Evolutionary conservation across 2,888 invertebrate genomes (phyloP).

Genomic region (Pandemis heparana): DNA sequence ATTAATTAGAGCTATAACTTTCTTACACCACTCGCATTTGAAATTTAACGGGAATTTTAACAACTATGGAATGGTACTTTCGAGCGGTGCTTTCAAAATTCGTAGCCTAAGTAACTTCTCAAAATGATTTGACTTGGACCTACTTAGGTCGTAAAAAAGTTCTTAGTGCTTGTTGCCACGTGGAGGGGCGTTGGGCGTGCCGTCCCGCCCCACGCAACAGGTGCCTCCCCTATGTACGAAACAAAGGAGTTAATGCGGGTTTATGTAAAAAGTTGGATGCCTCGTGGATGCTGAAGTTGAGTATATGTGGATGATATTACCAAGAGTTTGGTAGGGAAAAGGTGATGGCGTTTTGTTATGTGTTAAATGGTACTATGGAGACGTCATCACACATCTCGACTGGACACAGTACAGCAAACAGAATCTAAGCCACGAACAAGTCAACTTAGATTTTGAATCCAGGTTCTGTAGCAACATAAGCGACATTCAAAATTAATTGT

Average conservation of each 20-base stretch:
- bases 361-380: neutral
- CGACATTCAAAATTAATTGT: too few species aligned
- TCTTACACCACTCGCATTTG: too few species aligned
- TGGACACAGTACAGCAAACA: too few species aligned
- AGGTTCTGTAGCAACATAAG: too few species aligned
- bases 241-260: conserved; percentile 26
- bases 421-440: too few species aligned
- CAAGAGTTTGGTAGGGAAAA: neutral
- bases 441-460: too few species aligned
- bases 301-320: neutral
- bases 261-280: conserved; percentile 18
- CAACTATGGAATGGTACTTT: too few species aligned
- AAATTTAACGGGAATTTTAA: too few species aligned
- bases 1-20: too few species aligned
- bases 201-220: conserved; percentile 81
- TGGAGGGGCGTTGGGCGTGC: conserved; percentile 76
- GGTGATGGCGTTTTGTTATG: neutral
- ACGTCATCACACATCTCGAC: too few species aligned
- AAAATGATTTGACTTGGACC: neutral
- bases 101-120: neutral
- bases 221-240: conserved; percentile 54
- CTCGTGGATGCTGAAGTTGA: neutral
- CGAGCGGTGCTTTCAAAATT: too few species aligned
- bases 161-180: conserved; percentile 55
- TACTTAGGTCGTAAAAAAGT: conserved; percentile 23